Evolutionary conservation across 2,888 invertebrate species (phyloP), one percentile per base, ranked within the genome.

Genomic region (Bombylius discolor): DNA sequence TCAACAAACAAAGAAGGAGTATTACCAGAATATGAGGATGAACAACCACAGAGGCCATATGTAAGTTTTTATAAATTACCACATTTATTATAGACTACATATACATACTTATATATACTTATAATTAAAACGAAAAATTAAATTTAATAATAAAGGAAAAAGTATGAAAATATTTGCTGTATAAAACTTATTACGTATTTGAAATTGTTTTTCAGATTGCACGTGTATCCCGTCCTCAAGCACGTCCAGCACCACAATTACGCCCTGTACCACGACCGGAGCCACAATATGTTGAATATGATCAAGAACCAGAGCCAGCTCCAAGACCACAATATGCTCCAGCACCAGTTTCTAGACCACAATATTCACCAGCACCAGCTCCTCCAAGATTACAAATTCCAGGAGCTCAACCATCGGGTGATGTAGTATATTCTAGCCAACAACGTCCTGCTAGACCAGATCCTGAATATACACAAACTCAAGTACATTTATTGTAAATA

Each of bases 11-110:
- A 69, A 58, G 66, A 69, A 52, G 70, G 71, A 52, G 64, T 69
- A 42, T 70, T 73, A 13, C 64, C 64, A 3, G 76, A 77, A 53
- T 78, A 75, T 33, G 77, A 76, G 32, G 73, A 76, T 56, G 71
- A 71, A 53, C 59, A 70, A 31, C 70, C 65, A 2, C 71, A 70
- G 57, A 65, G 67, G 13, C 69, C 68, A 8, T 72, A 70, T 53
- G 73, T 73, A 64, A 65, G 67, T 60, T 45, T 23, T 23, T 23
- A 23, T 23, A 23, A 23, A 23, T 23, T 23, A 23, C 23, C 3
- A n/a, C n/a, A n/a, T n/a, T n/a, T n/a, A n/a, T n/a, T n/a, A n/a
- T n/a, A n/a, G n/a, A n/a, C n/a, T n/a, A n/a, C n/a, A n/a, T n/a
- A n/a, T 23, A 23, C 23, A 23, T 23, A 23, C 23, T 2, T 23